phyloP scores from a whole-genome alignment of 1,140 invertebrate genomes.

The Sitodiplosis mosellana region DNA sequence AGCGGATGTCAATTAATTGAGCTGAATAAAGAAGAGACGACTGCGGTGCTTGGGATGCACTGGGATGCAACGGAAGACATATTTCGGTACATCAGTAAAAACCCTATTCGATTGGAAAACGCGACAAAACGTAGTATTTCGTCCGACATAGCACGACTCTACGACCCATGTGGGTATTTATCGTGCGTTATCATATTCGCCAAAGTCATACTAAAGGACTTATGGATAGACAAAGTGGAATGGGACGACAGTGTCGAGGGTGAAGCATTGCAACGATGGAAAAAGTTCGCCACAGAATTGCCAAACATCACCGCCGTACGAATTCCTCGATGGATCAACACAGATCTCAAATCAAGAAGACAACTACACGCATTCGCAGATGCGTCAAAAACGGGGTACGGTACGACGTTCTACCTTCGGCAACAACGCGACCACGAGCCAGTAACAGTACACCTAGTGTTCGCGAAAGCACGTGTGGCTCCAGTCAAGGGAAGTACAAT shows the following conservation, averaged over 20 bases:
- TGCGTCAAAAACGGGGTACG: slow-evolving; percentile 12
- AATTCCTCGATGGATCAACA: slow-evolving; percentile 9
- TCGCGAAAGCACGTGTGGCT: slow-evolving; percentile 10
- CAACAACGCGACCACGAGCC: slow-evolving; percentile 4
- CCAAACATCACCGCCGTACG: slow-evolving; percentile 1
- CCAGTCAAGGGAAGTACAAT: slow-evolving; percentile 8
- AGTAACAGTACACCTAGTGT: slow-evolving; percentile 1
- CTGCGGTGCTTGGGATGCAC: too few relatives aligned
- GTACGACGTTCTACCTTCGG: slow-evolving; percentile 12
- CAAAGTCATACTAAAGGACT: too few relatives aligned
- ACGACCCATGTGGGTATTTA: too few relatives aligned
- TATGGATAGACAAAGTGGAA: too few relatives aligned
- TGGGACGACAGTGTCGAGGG: slow-evolving; percentile 5
- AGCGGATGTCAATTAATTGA: too few relatives aligned
- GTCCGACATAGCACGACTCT: too few relatives aligned
- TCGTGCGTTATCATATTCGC: too few relatives aligned
- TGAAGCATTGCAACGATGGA: neutral
- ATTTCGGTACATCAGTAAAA: too few relatives aligned
- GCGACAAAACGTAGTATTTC: too few relatives aligned
- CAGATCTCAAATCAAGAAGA: neutral
- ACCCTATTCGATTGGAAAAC: too few relatives aligned
- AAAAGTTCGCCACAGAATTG: neutral
- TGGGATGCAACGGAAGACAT: too few relatives aligned
- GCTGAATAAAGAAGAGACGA: too few relatives aligned
- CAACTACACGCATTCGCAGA: slow-evolving; percentile 16